Evolutionary conservation across 2,888 invertebrate species (phyloP).

Genomic region (Chrysolina americana): DNA sequence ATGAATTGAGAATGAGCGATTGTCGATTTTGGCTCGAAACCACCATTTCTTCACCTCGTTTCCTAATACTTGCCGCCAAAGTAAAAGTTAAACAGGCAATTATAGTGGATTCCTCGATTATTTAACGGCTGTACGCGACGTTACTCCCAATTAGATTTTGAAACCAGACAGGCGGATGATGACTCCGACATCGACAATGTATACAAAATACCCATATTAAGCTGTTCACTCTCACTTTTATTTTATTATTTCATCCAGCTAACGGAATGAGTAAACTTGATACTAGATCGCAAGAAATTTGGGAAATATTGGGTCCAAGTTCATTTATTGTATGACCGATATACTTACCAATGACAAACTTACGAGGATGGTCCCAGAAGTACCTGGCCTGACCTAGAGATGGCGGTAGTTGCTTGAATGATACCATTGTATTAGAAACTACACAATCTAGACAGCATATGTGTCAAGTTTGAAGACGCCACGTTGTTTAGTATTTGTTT

Average conservation of each 20-base stretch:
- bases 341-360: no score
- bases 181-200: not conserved
- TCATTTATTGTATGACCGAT: no score
- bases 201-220: not conserved
- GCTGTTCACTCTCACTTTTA: conserved; percentile 12
- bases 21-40: not conserved
- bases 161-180: conserved; percentile 6
- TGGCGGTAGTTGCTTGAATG: no score
- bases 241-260: not conserved
- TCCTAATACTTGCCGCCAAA: not conserved
- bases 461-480: no score
- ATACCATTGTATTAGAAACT: no score
- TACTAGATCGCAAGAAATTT: no score
- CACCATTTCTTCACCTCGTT: not conserved
- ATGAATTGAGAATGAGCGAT: not conserved
- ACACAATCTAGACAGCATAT: no score
- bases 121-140: conserved; percentile 5
- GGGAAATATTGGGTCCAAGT: no score
- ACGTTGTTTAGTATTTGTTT: no score
- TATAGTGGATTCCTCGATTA: conserved; percentile 9
- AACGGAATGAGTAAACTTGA: no score
- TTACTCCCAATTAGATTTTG: conserved; percentile 2
- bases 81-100: not conserved
- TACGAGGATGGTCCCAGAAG: no score
- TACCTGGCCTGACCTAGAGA: no score